Base-by-base conservation (phyloP, 2,888 invertebrate genomes). In the Mesodorylaimus sp. region DNA sequence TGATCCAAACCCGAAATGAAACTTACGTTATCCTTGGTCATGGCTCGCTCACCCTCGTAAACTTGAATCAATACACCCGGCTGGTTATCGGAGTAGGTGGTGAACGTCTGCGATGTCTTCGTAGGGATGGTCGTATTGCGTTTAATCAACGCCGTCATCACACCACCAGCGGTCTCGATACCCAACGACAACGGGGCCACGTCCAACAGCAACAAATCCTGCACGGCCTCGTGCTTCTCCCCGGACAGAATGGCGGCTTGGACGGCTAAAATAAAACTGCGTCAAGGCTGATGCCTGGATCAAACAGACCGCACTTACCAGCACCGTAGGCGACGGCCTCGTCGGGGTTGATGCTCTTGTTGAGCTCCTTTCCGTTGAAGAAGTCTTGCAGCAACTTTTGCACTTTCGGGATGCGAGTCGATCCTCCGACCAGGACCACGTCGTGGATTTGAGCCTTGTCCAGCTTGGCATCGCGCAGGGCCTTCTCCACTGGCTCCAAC, bases 301-400 rank as follows among this genome's bases (percentile, higher is more conserved):
- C n/a, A n/a, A n/a, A n/a, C n/a, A n/a, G n/a, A n/a, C n/a, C n/a
- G n/a, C n/a, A n/a, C n/a, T n/a, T 51, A 51, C 52, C 52, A 43
- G 89, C 89, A 57, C 89, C 89, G 64, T 88, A 91, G 2, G 93
- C 93, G 16, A 93, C 93, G 60, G 91, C 87, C 73, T 93, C 89
- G 71, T 93, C 87, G 29, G 91, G 87, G 70, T 93, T 88, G 72
- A 89, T 88, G 39, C 75, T 73, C 66, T 87, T 85, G 76, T 91
- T 93, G 56, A 93, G 74, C 71, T 91, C 88, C 72, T 88, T 89
- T 41, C 89, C 89, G 58, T 86, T 85, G 75, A 89, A 89, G 55
- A 69, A 67, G 55, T 72, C 72, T 68, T 93, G 89, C 52, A 97
- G 76, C 51, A 95, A 76, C 68, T 91, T 88, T 73, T 95, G 93